Conservation (phyloP, 2,797 vertebrate genomes). For the Limosa lapponica region DNA sequence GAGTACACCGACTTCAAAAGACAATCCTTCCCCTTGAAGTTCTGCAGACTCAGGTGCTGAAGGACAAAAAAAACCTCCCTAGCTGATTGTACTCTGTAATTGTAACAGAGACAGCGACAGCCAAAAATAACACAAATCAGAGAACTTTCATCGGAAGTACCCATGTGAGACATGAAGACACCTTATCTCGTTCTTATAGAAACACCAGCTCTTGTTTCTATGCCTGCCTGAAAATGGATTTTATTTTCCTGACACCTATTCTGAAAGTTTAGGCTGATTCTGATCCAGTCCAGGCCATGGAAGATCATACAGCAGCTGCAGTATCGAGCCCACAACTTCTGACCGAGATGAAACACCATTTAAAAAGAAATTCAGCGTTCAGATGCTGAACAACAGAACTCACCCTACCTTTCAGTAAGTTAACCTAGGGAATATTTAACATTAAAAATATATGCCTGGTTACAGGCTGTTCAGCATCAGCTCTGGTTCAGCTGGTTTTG, state of each 20-base stretch:
- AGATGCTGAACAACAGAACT: not conserved
- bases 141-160: not conserved
- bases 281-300: not conserved
- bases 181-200: not conserved
- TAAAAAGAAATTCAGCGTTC: not conserved
- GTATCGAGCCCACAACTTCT: not conserved
- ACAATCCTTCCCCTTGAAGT: not conserved
- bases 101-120: not conserved
- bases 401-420: not conserved
- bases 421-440: not conserved
- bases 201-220: not conserved
- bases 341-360: not conserved
- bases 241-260: not conserved
- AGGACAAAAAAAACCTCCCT: not conserved
- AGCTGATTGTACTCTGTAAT: not conserved
- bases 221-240: not conserved
- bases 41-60: not conserved
- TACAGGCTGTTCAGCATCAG: not conserved
- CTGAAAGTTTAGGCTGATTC: not conserved
- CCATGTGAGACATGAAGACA: not conserved
- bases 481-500: not conserved
- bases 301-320: not conserved
- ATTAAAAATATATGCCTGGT: not conserved
- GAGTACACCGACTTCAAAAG: not conserved
- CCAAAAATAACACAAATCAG: not conserved